These are phyloP conservation scores for Artemia sp. DNA, from an alignment of 2,888 invertebrate species.

Conservation along the genomic window DNA sequence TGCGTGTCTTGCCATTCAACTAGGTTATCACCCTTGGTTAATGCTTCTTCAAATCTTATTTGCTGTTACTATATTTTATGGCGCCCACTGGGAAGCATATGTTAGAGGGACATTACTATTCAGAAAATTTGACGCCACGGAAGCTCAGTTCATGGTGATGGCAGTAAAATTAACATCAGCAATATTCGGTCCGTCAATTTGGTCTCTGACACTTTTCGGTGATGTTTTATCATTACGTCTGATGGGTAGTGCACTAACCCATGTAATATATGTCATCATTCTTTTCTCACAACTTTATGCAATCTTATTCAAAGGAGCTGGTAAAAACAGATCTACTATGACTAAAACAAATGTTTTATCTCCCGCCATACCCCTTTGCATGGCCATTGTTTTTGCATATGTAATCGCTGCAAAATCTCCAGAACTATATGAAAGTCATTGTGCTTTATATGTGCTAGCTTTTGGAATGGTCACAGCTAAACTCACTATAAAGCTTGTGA, in stretches of 20 bases:
- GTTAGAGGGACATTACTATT: constrained; percentile 73
- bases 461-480: too few species aligned
- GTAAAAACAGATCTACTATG: constrained; percentile 89
- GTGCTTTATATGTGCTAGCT: too few species aligned
- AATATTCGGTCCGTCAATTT: constrained; percentile 44
- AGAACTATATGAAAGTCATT: too few species aligned
- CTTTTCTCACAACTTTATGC: constrained; percentile 24
- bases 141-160: constrained; percentile 89
- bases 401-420: too few species aligned
- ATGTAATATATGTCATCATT: too few species aligned
- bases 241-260: too few species aligned
- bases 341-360: constrained; percentile 46
- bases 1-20: constrained; percentile 78
- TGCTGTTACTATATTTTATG: constrained; percentile 88
- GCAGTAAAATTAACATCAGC: constrained; percentile 68
- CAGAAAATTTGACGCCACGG: constrained; percentile 89
- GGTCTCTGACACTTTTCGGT: too few species aligned
- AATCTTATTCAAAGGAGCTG: constrained; percentile 57
- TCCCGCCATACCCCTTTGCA: too few species aligned
- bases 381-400: too few species aligned
- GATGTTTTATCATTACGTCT: too few species aligned
- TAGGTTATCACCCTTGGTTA: constrained; percentile 80
- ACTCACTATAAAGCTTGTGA: too few species aligned
- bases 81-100: constrained; percentile 99
- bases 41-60: constrained; percentile 90